Base-by-base conservation (phyloP, 2,797 vertebrate genomes). In the Crocidura indochinensis region DNA sequence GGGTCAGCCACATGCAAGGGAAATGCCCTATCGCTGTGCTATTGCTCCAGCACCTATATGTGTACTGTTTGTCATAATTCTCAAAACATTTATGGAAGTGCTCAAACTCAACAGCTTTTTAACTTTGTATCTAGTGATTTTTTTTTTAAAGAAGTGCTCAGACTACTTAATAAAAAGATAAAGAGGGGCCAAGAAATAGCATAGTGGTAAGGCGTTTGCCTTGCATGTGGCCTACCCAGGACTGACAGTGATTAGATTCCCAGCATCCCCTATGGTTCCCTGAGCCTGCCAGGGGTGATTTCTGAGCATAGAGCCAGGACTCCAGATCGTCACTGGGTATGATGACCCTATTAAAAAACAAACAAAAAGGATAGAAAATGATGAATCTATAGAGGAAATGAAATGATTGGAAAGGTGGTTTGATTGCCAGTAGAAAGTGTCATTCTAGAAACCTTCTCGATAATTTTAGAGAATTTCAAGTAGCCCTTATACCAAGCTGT, bases 11-110 rank as follows among this genome's bases (percentile, higher is more conserved):
- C 38, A 38, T 38, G 38, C 38, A 38, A 38, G 38, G 38, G 38
- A 38, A 38, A 38, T 38, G 38, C 38, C 38, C 38, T 38, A 38
- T 5, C 5, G 38, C 38, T 38, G 38, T 38, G 38, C 38, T 38
- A 38, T 38, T 5, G 38, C 38, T 38, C 38, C 38, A 38, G 38
- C 79, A 44, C 67, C 47, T 73, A 6, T 74, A 53, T 77, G 65
- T 74, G 10, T 38, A 78, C 1, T 91, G 24, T 17, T 19, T 77
- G 20, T 81, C 68, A 90, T 7, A 78, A 24, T 89, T 93, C 81
- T 75, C 31, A 88, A 83, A 82, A 83, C 8, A 10, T 56, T 67
- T 74, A 78, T 88, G 31, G 31, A 84, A 10, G 56, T 27, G 74
- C 4, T 91, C 65, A 51, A 38, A 38, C 38, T 38, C 38, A 38